Evolutionary conservation across 2,888 invertebrate species (phyloP), one percentile per base, ranked within the genome.

Genomic region (Aspidapion aeneum): DNA sequence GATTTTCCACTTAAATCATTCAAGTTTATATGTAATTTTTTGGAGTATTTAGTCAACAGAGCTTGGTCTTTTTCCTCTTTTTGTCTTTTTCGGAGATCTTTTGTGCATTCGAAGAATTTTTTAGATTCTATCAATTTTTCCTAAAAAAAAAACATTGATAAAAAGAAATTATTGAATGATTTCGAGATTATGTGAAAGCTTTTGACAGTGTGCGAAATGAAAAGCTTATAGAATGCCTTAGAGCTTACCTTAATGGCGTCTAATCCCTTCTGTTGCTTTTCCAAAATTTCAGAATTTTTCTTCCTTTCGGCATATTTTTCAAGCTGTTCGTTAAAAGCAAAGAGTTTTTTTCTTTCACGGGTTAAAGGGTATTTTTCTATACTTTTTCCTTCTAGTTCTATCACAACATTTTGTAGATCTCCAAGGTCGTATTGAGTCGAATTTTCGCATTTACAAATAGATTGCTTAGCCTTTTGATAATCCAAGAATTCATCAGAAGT

Each of bases 401-500:
- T 55, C 1, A 65, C 52, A n/a, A 66, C 61, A 35, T 12, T 35
- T 7, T 35, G 3, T 12, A 35, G 35, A 63, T 71, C 69, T 5
- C 57, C 60, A 51, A 60, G 19, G 49, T 60, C 54, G 51, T 69
- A 71, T 52, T 72, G 71, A 1, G 65, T 68, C 1, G 52, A 20
- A 1, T 12, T 57, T 18, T 61, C 55, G 1, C 21, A 58, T 58
- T 68, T 71, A 9, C 56, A 57, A 20, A 71, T 69, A 35, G 61
- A 65, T 49, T 50, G 62, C 57, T 72, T 72, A 9, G 55, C 60
- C 20, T 63, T 60, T 1, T 69, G 16, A 57, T 72, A 72, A 1
- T 67, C 62, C n/a, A 62, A 21, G 60, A 71, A 72, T 63, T 72
- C 72, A 22, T 68, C 58, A 1, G 72, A 71, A 16, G 49, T 55